Base-by-base conservation (phyloP, 2,888 invertebrate species). In the Nemotelus nigrinus region DNA sequence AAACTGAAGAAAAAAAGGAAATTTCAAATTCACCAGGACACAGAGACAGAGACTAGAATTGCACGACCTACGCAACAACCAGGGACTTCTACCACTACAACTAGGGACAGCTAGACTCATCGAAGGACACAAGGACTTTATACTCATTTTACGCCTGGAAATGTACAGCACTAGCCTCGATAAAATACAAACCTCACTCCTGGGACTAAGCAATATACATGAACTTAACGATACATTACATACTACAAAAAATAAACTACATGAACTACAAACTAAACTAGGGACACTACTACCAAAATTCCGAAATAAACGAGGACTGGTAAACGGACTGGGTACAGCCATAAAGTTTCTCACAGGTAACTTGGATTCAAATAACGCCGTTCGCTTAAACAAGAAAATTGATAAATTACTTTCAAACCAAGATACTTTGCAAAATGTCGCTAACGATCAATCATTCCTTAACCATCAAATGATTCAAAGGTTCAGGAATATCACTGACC, bases 401-500 rank as follows among this genome's bases (percentile, higher is more conserved):
- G 68, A 68, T n/a, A 43, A 48, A 68, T 10, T 68, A 3, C 45
- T 47, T 5, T 25, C 25, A 5, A 45, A 48, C 10, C 68, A 68
- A 48, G 10, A 39, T n/a, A 39, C 58, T 45, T 10, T 58, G 43
- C 44, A 74, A n/a, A 44, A 58, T 3, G 10, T 10, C n/a, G 4
- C n/a, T 45, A 60, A 74, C 25, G 3, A 58, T 7, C 76, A 65
- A 76, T 25, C 44, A 6, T 8, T 57, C 6, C 6, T 76, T 41
- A 76, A 76, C 45, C 43, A 76, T 45, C 53, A 57, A 1, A 67
- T 76, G 76, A 76, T 76, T 2, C 39, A 76, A 44, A 53, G 76
- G 45, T 65, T 76, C 25, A 44, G 67, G 41, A 76, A 76, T 55
- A 57, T 76, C 10, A 53, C 76, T 4, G 53, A 47, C 3, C 65